phyloP scores from a whole-genome alignment of 2,113 vertebrate genomes.

The Symphodus melops region DNA sequence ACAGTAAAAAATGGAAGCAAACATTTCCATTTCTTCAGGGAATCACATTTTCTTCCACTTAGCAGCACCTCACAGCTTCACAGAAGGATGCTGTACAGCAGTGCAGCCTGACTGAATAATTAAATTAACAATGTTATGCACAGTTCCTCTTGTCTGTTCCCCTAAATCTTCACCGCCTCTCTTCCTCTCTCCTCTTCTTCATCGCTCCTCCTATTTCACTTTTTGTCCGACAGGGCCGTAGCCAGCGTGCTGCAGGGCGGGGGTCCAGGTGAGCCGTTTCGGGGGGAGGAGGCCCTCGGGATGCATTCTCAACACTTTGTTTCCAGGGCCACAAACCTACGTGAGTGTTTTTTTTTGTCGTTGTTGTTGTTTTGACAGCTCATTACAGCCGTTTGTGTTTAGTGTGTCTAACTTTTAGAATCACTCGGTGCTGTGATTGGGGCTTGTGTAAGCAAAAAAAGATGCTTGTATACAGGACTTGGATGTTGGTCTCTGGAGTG shows the following conservation, averaged over 20 bases:
- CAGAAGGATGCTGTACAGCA: conserved; percentile 32
- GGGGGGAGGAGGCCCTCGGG: conserved; percentile 93
- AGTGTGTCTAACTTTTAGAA: conserved; percentile 27
- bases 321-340: conserved; percentile 90
- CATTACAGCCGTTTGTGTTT: conserved; percentile 16
- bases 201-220: neutral
- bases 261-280: conserved; percentile 91
- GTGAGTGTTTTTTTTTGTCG: conserved; percentile 90
- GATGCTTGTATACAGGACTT: neutral
- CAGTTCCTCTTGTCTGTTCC: conserved; percentile 49
- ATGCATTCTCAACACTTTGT: conserved; percentile 94
- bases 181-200: neutral
- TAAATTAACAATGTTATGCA: conserved; percentile 51
- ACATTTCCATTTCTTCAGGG: conserved; percentile 10
- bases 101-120: conserved; percentile 55
- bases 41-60: conserved; percentile 23
- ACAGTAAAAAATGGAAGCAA: neutral
- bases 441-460: conserved; percentile 40
- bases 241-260: conserved; percentile 96
- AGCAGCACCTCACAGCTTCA: conserved; percentile 23
- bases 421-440: conserved; percentile 35
- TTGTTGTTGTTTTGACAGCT: conserved; percentile 12
- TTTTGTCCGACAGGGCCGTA: conserved; percentile 88
- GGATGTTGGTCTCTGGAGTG: conserved; percentile 6
- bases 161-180: conserved; percentile 1